Percentiles rank a stretch among this genome's conserved stretches.
phyloP scores from a whole-genome alignment of 2,888 invertebrate genomes.

The Mythimna loreyi region DNA sequence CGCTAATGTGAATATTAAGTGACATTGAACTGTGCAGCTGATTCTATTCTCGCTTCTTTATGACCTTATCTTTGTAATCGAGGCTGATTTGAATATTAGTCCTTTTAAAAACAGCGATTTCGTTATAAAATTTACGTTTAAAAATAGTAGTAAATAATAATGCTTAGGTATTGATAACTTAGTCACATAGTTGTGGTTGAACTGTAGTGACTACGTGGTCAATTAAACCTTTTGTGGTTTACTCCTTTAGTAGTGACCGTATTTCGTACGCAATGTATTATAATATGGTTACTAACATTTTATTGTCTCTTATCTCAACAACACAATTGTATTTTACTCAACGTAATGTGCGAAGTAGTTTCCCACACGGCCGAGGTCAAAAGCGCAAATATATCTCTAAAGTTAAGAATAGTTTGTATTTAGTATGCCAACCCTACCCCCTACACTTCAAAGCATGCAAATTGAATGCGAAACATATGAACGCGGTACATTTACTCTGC shows the following conservation, averaged over 20 bases:
- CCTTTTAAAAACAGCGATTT: not conserved
- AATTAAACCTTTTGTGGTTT: constrained; percentile 36
- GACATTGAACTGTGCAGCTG: constrained; percentile 40
- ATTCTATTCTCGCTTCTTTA: constrained; percentile 32
- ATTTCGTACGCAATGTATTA: constrained; percentile 23
- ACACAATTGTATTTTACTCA: constrained; percentile 35
- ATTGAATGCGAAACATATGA: constrained; percentile 73
- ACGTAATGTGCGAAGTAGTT: constrained; percentile 41
- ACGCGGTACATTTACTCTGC: constrained; percentile 66
- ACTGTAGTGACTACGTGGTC: constrained; percentile 14
- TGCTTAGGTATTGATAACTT: constrained; percentile 24
- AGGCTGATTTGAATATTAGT: not conserved
- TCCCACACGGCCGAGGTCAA: constrained; percentile 59
- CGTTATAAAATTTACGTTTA: constrained; percentile 1
- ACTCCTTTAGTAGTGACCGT: constrained; percentile 10
- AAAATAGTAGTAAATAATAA: constrained; percentile 4
- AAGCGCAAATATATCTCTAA: constrained; percentile 65
- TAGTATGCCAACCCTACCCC: constrained; percentile 78
- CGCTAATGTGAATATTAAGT: constrained; percentile 38
- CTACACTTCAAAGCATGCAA: constrained; percentile 74
- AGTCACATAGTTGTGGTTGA: constrained; percentile 18
- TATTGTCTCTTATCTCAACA: constrained; percentile 26
- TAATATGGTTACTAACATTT: constrained; percentile 24
- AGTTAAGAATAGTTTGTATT: constrained; percentile 74
- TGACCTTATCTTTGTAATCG: constrained; percentile 10